These are phyloP conservation scores for Lordiphosa fenestrarum DNA, from an alignment of 2,888 invertebrate genomes.

Conservation along the genomic window DNA sequence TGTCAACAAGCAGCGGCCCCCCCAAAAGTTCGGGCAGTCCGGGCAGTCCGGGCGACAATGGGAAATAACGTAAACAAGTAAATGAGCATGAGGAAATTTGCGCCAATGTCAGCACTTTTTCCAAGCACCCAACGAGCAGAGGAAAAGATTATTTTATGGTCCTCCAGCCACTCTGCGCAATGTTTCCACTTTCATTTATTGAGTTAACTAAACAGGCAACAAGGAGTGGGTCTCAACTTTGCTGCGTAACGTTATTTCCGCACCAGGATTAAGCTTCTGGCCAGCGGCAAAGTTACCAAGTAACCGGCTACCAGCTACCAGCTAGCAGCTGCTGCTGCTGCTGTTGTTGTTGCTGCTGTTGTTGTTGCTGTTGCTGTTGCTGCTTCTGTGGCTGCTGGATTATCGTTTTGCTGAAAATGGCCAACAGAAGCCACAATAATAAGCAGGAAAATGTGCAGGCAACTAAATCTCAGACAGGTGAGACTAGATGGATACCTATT, in stretches of 20 bases:
- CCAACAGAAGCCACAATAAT: constrained; percentile 28
- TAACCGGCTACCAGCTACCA: background rate
- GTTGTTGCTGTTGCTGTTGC: constrained; percentile 19
- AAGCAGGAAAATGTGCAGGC: too few relatives aligned
- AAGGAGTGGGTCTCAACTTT: constrained; percentile 25
- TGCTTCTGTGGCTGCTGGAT: constrained; percentile 18
- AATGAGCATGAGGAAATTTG: constrained; percentile 57
- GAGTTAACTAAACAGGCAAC: constrained; percentile 61
- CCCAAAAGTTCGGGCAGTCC: background rate
- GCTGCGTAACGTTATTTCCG: constrained; percentile 57
- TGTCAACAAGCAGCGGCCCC: constrained; percentile 48
- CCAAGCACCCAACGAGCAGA: constrained; percentile 5
- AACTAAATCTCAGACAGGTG: too few relatives aligned
- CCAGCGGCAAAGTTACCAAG: constrained; percentile 34
- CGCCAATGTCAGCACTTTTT: constrained; percentile 65
- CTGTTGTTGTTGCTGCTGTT: constrained; percentile 22
- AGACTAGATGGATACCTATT: too few relatives aligned
- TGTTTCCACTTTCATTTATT: constrained; percentile 59
- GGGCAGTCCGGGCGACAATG: constrained; percentile 44
- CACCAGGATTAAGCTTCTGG: constrained; percentile 62
- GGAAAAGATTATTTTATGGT: constrained; percentile 54
- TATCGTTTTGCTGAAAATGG: constrained; percentile 18
- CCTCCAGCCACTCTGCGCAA: constrained; percentile 1
- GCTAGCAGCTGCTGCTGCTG: constrained; percentile 6
- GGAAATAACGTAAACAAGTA: constrained; percentile 64